phyloP scores from a whole-genome alignment of 1,140 invertebrate genomes.

The Aplysia californica region DNA sequence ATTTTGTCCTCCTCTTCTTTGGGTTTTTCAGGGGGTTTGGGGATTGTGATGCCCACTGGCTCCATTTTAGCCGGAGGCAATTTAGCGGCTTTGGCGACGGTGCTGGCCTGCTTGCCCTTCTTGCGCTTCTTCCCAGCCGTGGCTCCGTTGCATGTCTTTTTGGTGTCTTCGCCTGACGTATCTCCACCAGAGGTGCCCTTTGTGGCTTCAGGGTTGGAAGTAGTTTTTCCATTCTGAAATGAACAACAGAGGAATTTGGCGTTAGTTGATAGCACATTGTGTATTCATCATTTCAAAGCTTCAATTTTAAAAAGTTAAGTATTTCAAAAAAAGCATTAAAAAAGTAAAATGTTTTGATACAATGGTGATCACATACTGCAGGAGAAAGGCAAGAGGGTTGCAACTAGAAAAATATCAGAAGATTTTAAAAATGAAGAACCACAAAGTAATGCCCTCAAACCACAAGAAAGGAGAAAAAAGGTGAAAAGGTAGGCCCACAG shows the following conservation, averaged over 20 bases:
- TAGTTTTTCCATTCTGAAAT: conserved; percentile 26
- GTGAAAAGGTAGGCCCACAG: too few relatives aligned
- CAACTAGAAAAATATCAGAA: background rate
- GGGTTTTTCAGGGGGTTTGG: conserved; percentile 7
- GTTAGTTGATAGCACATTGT: background rate
- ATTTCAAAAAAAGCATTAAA: background rate
- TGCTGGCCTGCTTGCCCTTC: background rate
- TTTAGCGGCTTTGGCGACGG: background rate
- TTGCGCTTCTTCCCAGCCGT: background rate
- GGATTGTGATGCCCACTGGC: conserved; percentile 23
- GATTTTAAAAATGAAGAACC: too few relatives aligned
- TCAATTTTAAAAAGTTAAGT: background rate
- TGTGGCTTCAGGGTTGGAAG: background rate
- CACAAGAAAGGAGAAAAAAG: too few relatives aligned
- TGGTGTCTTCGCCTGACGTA: conserved; percentile 26
- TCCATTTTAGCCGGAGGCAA: conserved; percentile 6
- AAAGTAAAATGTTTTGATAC: background rate
- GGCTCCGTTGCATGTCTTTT: background rate
- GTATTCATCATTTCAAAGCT: background rate
- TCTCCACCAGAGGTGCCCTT: conserved; percentile 21
- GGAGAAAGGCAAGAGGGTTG: background rate
- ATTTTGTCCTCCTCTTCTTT: conserved; percentile 13
- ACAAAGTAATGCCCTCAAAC: too few relatives aligned
- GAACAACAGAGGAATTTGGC: background rate
- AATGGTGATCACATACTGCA: background rate